Percentiles rank a stretch among this genome's conserved stretches.
Evolutionary conservation across 2,888 invertebrate genomes (phyloP).

Genomic region (Thera obeliscata): DNA sequence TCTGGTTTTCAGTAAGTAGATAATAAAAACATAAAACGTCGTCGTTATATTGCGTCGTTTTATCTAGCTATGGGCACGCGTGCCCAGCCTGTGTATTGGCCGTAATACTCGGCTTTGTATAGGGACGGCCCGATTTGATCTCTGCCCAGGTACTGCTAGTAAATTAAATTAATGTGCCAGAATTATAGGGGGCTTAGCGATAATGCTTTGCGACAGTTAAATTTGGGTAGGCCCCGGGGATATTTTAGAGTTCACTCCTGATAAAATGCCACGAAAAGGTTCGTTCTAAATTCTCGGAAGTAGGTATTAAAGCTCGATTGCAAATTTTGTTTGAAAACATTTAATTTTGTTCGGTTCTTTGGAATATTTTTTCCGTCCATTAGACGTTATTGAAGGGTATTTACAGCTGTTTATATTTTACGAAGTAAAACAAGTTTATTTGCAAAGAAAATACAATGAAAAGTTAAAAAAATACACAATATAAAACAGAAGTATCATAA

Average conservation of each 20-base stretch:
- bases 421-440: no score
- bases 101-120: slow-evolving; percentile 38
- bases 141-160: slow-evolving; percentile 37
- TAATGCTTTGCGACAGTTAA: slow-evolving; percentile 36
- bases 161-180: slow-evolving; percentile 41
- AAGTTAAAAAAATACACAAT: no score
- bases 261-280: slow-evolving; percentile 26
- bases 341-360: slow-evolving; percentile 11
- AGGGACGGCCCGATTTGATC: slow-evolving; percentile 39
- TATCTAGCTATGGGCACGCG: slow-evolving; percentile 48
- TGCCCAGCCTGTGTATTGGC: slow-evolving; percentile 26
- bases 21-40: slow-evolving; percentile 57
- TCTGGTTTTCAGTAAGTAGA: slow-evolving; percentile 47
- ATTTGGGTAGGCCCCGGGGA: slow-evolving; percentile 26
- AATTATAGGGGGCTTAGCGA: slow-evolving; percentile 42
- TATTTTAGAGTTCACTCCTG: slow-evolving; percentile 24
- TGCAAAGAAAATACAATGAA: no score
- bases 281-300: slow-evolving; percentile 20
- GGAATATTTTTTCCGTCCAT: neutral
- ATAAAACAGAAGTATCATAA: no score
- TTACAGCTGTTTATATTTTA: neutral
- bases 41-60: slow-evolving; percentile 58
- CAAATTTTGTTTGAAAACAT: slow-evolving; percentile 12
- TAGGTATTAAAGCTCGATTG: slow-evolving; percentile 12
- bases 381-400: slow-evolving; percentile 5